Evolutionary conservation across 2,888 invertebrate species (phyloP), one percentile per base, ranked within the genome.

Genomic region (Clostera curtula): DNA sequence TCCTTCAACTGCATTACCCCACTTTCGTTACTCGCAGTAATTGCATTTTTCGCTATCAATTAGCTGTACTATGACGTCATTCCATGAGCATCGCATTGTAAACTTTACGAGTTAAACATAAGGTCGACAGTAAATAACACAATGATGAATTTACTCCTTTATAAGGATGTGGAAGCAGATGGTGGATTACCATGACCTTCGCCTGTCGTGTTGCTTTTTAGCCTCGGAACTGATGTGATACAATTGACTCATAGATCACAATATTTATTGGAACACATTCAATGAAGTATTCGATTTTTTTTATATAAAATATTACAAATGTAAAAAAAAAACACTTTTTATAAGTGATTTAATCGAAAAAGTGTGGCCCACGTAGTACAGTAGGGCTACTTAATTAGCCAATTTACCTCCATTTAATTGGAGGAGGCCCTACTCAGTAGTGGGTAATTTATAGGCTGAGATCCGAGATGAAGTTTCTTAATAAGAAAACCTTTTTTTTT

Each of bases 141-240:
- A 46, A 36, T 41, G 40, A 40, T 39, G 41, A 24, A 37, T 34
- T 42, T 34, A 39, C 27, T 7, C 22, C 48, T 54, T 34, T 52
- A 47, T 55, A 55, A 40, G 49, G 54, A 27, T 34, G 32, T 49
- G 37, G 45, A 43, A 57, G 61, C 77, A 76, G 65, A 73, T 73
- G 76, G 70, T 39, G 42, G 43, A 43, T 63, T 29, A 46, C 76
- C 77, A 69, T 67, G 67, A 65, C 75, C 75, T 68, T 72, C 51
- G 41, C 47, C 47, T 49, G 50, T 49, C 51, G 46, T 27, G 34
- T 46, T 38, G 34, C 31, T 36, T 23, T 43, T 38, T 50, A 47
- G 50, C 51, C 48, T 48, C 49, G 38, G 32, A 38, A 43, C 37
- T 44, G 38, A 45, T 40, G 36, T 40, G 36, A 42, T 17, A 43